Base-by-base conservation (phyloP, 2,888 invertebrate species). In the Leucania comma region DNA sequence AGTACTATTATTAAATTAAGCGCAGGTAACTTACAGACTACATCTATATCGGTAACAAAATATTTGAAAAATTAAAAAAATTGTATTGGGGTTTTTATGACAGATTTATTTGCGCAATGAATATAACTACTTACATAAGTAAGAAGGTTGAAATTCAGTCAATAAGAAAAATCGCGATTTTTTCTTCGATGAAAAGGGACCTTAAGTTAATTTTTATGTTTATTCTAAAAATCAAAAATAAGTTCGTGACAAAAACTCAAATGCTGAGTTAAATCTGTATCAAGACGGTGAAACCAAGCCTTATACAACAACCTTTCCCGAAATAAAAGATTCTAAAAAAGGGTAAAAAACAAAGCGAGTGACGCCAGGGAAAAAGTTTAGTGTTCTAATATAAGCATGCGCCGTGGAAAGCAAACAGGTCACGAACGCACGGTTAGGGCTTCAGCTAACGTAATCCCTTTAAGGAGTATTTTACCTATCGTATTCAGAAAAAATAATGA, bases 1-100 rank as follows among this genome's bases (percentile, higher is more conserved):
- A 91, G 90, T 90, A 91, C 90, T 92, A 91, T 95, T 95, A 96
- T 95, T 96, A 96, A 95, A 95, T 96, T 95, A 95, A 95, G 91
- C 92, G 91, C 93, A 92, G 93, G 93, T 92, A 92, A 93, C 92
- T 92, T 91, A 90, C 90, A 91, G 92, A 93, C 92, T 89, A 90
- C 87, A 91, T 70, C 58, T 72, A 83, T 75, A 67, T 56, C 57
- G 32, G 65, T 66, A 72, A 70, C 24, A 72, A 54, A 68, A 64
- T 62, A 24, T n/a, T 62, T 64, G 46, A 54, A 56, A 58, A 48
- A 46, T 56, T 20, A 53, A 46, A 64, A 64, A 73, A 29, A 76
- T 53, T 78, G 29, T 50, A 68, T 46, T 58, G 9, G 8, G 20
- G 42, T 48, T 4, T 56, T 32, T 54, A 20, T 46, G 4, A 20